Evolutionary conservation across 2,888 invertebrate genomes (phyloP), one percentile per base, ranked within the genome.

Genomic region (Xestia ashworthii): DNA sequence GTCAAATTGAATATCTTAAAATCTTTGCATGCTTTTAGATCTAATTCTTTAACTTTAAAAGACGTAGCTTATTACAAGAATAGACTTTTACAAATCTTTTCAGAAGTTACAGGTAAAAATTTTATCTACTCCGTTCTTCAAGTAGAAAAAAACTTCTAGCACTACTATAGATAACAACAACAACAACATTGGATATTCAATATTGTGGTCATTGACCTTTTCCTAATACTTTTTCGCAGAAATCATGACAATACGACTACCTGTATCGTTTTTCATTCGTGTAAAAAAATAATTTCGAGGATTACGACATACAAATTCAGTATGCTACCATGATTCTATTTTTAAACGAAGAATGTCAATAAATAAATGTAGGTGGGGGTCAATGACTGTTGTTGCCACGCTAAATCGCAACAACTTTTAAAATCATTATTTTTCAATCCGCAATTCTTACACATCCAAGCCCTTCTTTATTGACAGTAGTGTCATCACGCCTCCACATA

Each of bases 401-500:
- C 41, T 12, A 64, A 41, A 41, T n/a, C n/a, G 41, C 64, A 64
- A 64, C n/a, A 14, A 64, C 64, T 44, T n/a, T 14, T n/a, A n/a
- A 0, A 64, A n/a, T 6, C n/a, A 44, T 41, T 22, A 22, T 25
- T 65, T 16, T 65, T 65, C 44, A 65, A 65, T 65, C 65, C 44
- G 2, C 32, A 66, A 64, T 69, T 41, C 64, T 68, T 58, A 46
- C n/a, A 46, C 55, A 72, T 70, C 62, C 38, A 65, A 68, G 58
- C 53, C 25, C 38, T 80, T 14, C 58, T 66, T 66, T 66, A 74
- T 53, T 70, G 71, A 73, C 62, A 53, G 46, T 60, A 50, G 53
- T 62, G 19, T 71, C 83, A 73, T 73, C 72, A 46, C 38, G 78
- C 82, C 68, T 78, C 50, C 72, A 84, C 71, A 75, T 78, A 82